phyloP scores from a whole-genome alignment of 2,113 vertebrate species.

The Atherinomorus stipes region DNA sequence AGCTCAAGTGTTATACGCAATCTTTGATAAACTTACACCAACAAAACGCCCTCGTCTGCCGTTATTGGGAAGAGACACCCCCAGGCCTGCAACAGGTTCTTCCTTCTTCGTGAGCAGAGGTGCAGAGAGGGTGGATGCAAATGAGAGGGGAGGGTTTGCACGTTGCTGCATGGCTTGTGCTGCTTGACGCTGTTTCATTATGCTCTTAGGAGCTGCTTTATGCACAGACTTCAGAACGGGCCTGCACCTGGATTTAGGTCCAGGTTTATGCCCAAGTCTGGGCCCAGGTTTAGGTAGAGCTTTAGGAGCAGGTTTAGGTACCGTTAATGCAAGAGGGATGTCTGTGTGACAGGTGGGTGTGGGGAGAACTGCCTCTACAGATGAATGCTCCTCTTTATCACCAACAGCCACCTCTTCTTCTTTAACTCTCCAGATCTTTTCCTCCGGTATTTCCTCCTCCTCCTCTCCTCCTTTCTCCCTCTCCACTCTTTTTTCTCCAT shows the following conservation, averaged over 20 bases:
- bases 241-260: slow-evolving; percentile 73
- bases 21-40: slow-evolving; percentile 67
- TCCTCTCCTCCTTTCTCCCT: slow-evolving; percentile 64
- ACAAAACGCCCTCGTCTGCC: slow-evolving; percentile 70
- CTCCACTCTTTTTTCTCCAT: slow-evolving; percentile 63
- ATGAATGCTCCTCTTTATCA: slow-evolving; percentile 44
- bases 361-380: slow-evolving; percentile 58
- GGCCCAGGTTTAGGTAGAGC: slow-evolving; percentile 67
- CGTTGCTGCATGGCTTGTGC: slow-evolving; percentile 56
- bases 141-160: slow-evolving; percentile 42
- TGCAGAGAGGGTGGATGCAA: slow-evolving; percentile 33
- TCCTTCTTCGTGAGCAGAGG: slow-evolving; percentile 52
- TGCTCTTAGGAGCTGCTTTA: slow-evolving; percentile 75
- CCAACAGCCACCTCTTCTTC: slow-evolving; percentile 63
- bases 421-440: slow-evolving; percentile 74
- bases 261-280: slow-evolving; percentile 72
- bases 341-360: slow-evolving; percentile 51
- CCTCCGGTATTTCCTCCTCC: slow-evolving; percentile 57
- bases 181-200: slow-evolving; percentile 72
- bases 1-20: slow-evolving; percentile 4
- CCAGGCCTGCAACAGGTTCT: slow-evolving; percentile 42
- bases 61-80: slow-evolving; percentile 46
- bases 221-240: slow-evolving; percentile 65
- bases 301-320: slow-evolving; percentile 69
- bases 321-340: slow-evolving; percentile 56